These are phyloP conservation scores for Cyanocitta stelleri DNA, from an alignment of 2,113 vertebrate genomes.

Conservation along the genomic window DNA sequence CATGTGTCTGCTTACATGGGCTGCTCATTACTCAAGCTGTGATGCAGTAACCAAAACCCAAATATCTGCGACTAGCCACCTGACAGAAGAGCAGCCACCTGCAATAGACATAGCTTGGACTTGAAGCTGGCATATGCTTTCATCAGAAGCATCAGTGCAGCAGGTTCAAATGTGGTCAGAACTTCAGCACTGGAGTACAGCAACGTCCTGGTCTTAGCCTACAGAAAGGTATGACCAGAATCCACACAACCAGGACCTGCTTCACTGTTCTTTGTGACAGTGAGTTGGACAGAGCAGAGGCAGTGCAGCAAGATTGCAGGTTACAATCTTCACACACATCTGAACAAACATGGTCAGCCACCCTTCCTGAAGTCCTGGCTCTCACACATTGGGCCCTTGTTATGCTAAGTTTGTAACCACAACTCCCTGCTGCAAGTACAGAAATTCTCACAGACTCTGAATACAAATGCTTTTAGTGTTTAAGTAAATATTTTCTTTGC, in stretches of 20 bases:
- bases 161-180: background rate
- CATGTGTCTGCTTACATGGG: rapidly evolving
- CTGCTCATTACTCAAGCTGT: background rate
- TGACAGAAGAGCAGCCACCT: background rate
- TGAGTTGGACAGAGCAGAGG: background rate
- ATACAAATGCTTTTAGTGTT: background rate
- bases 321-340: background rate
- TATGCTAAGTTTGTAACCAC: background rate
- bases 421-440: background rate
- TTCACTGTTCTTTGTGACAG: background rate
- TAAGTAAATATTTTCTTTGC: background rate
- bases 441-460: background rate
- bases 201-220: background rate
- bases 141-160: background rate
- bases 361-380: background rate
- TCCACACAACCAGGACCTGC: background rate
- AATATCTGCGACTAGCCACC: background rate
- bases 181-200: background rate
- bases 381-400: background rate
- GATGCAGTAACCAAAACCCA: background rate
- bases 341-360: background rate
- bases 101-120: rapidly evolving
- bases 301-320: background rate
- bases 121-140: rapidly evolving
- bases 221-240: background rate